phyloP scores from a whole-genome alignment of 2,888 invertebrate genomes.

The Calameuta pallipes region DNA sequence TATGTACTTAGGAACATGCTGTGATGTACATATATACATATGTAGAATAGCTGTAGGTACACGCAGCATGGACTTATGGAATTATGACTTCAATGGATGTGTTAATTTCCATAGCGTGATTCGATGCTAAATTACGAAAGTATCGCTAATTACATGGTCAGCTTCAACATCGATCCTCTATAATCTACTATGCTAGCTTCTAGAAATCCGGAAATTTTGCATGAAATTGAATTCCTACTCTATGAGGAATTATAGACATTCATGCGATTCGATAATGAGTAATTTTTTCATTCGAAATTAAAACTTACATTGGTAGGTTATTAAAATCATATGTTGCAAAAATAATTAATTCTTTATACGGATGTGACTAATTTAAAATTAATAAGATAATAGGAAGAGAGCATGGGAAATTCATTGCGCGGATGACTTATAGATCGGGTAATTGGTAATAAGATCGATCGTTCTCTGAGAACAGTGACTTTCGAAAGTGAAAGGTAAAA shows the following conservation, averaged over 20 bases:
- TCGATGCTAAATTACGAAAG: constrained; percentile 1
- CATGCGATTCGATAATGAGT: neutral
- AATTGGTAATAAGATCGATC: neutral
- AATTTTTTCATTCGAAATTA: neutral
- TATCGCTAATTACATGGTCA: neutral
- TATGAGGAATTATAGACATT: neutral
- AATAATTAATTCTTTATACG: neutral
- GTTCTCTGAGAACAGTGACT: neutral
- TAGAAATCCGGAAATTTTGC: neutral
- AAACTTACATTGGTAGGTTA: neutral
- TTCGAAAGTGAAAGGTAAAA: neutral
- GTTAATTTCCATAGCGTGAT: constrained; percentile 9
- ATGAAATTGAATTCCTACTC: neutral
- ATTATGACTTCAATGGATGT: neutral
- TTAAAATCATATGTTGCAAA: neutral
- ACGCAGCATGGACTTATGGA: neutral
- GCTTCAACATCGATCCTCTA: neutral
- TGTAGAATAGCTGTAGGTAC: neutral
- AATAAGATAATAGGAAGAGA: neutral
- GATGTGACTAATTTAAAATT: neutral
- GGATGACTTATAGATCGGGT: neutral
- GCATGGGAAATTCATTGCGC: neutral
- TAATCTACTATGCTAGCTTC: neutral
- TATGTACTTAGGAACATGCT: neutral
- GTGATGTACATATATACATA: neutral